Evolutionary conservation across 1,140 invertebrate genomes (phyloP).

Genomic region (Rhopalosiphum padi): DNA sequence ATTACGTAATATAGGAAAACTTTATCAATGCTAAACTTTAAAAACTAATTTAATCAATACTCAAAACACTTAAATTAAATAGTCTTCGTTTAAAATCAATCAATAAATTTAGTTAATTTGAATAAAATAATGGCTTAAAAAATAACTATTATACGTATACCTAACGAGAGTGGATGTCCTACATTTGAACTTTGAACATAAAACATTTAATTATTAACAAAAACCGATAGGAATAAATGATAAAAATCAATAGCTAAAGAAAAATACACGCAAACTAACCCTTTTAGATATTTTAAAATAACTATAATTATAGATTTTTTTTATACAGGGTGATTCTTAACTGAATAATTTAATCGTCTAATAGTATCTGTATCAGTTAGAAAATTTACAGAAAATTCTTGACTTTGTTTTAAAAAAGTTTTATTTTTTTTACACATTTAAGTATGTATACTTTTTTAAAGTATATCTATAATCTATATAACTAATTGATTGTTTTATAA

Average conservation of each 20-base stretch:
- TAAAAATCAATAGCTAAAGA: slow-evolving; percentile 10
- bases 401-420: not conserved
- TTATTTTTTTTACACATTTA: not conserved
- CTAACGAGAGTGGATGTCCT: not conserved
- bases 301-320: not conserved
- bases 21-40: not conserved
- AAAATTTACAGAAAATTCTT: not conserved
- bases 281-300: not conserved
- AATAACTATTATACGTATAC: not conserved
- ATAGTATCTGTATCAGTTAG: too few relatives aligned
- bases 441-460: not conserved
- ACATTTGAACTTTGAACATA: slow-evolving; percentile 4
- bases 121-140: not conserved
- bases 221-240: not conserved
- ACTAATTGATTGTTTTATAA: not conserved
- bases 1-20: not conserved
- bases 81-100: too few relatives aligned
- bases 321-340: not conserved
- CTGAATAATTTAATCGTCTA: not conserved
- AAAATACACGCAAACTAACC: not conserved
- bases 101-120: not conserved
- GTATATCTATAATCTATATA: not conserved
- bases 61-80: too few relatives aligned
- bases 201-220: slow-evolving; percentile 14
- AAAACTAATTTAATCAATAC: not conserved